Conservation (phyloP, 2,113 vertebrate genomes). For the Thunnus maccoyii region DNA sequence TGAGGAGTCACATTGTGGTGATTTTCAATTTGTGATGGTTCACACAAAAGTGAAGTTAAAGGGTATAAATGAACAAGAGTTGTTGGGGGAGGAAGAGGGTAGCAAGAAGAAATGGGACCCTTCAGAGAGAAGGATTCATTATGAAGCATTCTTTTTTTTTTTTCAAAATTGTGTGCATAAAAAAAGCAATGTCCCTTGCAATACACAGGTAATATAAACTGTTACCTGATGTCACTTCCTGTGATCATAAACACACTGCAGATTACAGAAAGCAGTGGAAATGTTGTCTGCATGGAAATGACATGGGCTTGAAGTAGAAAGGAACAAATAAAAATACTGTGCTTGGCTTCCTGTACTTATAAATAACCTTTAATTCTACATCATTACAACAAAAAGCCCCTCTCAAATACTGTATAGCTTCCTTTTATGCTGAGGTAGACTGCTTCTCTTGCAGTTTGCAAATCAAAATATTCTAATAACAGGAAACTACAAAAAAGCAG, state of each 20-base stretch:
- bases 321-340: conserved; percentile 3
- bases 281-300: conserved; percentile 34
- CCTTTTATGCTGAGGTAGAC: neutral
- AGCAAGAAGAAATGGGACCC: neutral
- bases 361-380: neutral
- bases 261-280: conserved; percentile 35
- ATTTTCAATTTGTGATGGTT: neutral
- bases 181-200: neutral
- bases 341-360: conserved; percentile 17
- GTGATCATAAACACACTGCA: conserved; percentile 22
- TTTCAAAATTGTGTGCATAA: neutral
- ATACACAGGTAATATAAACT: neutral
- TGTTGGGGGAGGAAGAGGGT: neutral
- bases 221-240: conserved; percentile 46
- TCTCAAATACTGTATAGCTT: neutral
- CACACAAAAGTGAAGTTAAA: neutral
- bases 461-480: neutral
- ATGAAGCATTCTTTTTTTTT: neutral
- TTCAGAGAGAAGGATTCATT: neutral
- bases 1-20: neutral
- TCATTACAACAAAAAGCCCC: neutral
- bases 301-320: neutral
- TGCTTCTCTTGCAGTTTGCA: neutral
- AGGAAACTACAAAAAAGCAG: too few relatives aligned
- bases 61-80: neutral